phyloP scores from a whole-genome alignment of 2,113 vertebrate genomes.

The Pao palembangensis region DNA sequence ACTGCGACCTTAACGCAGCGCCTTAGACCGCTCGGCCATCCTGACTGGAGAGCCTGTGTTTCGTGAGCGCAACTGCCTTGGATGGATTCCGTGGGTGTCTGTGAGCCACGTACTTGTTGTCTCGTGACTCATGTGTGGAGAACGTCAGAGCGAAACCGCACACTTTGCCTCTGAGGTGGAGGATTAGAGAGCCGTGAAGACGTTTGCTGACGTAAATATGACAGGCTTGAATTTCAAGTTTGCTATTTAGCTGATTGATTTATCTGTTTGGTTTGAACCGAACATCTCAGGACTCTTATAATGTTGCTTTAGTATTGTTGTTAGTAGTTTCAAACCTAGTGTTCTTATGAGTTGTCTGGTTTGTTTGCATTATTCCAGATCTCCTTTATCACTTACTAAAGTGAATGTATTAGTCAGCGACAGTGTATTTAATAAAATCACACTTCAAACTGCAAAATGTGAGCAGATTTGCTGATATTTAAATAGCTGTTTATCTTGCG shows the following conservation, averaged over 20 bases:
- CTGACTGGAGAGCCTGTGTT: conserved; percentile 20
- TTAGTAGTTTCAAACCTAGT: background rate
- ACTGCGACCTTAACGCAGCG: conserved; percentile 54
- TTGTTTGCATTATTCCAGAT: conserved; percentile 5
- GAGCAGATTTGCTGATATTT: no score
- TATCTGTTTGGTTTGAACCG: background rate
- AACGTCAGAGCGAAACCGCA: conserved; percentile 29
- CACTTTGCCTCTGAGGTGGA: conserved; percentile 26
- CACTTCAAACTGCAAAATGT: no score
- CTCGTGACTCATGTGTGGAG: conserved; percentile 33
- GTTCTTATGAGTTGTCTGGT: background rate
- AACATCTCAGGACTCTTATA: conserved; percentile 2
- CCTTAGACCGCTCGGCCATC: conserved; percentile 59
- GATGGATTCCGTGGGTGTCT: conserved; percentile 6
- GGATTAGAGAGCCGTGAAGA: conserved; percentile 20
- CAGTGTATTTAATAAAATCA: no score
- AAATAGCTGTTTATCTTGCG: no score
- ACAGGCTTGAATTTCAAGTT: conserved; percentile 8
- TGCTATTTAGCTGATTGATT: conserved; percentile 19
- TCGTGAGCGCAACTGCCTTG: background rate
- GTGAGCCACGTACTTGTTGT: conserved; percentile 5
- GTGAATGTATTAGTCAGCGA: no score
- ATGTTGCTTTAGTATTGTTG: conserved; percentile 4
- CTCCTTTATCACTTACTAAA: background rate
- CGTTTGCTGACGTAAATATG: conserved; percentile 10